Conservation (phyloP, 2,797 vertebrate genomes). For the Squalus acanthias region DNA sequence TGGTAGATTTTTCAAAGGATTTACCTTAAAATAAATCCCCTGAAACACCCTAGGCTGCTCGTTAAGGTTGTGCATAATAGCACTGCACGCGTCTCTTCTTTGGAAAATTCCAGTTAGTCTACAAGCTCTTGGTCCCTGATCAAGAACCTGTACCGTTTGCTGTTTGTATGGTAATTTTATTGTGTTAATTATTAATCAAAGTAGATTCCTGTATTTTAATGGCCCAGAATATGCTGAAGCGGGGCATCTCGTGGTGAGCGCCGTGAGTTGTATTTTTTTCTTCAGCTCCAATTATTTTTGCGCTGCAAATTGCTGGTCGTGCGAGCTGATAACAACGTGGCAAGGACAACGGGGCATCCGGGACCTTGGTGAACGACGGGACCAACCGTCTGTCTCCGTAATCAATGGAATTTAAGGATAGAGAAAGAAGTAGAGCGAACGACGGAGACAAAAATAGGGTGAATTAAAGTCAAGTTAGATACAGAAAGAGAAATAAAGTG, state of each 20-base stretch:
- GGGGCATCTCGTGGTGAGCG: too few relatives aligned
- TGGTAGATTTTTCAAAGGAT: not conserved
- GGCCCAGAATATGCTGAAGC: not conserved
- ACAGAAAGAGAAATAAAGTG: too few relatives aligned
- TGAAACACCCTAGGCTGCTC: not conserved
- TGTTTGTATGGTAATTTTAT: not conserved
- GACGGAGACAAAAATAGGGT: too few relatives aligned
- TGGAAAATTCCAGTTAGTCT: constrained; percentile 1
- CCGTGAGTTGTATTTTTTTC: not conserved
- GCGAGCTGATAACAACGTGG: not conserved
- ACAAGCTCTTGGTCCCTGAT: not conserved
- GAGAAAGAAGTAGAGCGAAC: too few relatives aligned
- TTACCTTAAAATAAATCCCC: not conserved
- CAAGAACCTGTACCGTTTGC: not conserved
- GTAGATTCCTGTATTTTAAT: not conserved
- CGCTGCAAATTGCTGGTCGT: not conserved
- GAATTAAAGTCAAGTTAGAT: too few relatives aligned
- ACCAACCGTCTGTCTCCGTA: too few relatives aligned
- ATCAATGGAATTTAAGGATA: not conserved
- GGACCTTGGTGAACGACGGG: not conserved
- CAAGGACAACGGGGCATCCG: not conserved
- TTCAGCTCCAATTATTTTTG: not conserved
- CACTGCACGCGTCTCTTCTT: too few relatives aligned
- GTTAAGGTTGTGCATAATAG: not conserved
- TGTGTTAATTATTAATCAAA: not conserved